These are phyloP conservation scores for Phyllotreta cruciferae DNA, from an alignment of 2,888 invertebrate genomes.

Conservation along the genomic window DNA sequence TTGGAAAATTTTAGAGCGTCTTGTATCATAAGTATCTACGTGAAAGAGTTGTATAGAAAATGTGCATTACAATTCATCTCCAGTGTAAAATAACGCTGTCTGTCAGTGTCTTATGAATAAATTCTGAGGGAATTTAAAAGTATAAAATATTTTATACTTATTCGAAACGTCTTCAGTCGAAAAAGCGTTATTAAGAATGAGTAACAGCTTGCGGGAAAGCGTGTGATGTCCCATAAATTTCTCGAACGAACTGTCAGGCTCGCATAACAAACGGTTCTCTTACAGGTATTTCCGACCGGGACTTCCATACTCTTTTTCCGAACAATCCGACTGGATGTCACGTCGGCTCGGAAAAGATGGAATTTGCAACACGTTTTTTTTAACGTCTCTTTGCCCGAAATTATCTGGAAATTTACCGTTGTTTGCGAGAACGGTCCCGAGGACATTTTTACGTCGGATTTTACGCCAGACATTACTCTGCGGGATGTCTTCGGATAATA, in stretches of 20 bases:
- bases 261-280: conserved; percentile 8
- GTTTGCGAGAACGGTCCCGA: not conserved
- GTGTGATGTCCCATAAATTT: conserved; percentile 10
- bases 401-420: conserved; percentile 1
- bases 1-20: too few species aligned
- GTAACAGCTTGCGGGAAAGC: conserved; percentile 11
- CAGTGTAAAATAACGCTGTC: too few species aligned
- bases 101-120: conserved; percentile 1
- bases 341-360: conserved; percentile 3
- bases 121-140: not conserved
- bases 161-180: conserved; percentile 1
- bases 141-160: conserved; percentile 14
- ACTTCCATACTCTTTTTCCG: conserved; percentile 1
- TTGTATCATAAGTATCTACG: too few species aligned
- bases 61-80: too few species aligned
- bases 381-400: not conserved
- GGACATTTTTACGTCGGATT: too few species aligned
- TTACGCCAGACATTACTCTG: too few species aligned
- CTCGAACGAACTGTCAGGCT: conserved; percentile 13
- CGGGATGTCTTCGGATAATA: too few species aligned
- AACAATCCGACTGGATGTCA: not conserved
- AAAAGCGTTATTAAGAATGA: conserved; percentile 11
- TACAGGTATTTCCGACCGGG: conserved; percentile 6
- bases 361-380: conserved; percentile 7
- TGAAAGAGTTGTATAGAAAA: too few species aligned